A percentile compares a stretch with the other conserved stretches of the same genome.
phyloP scores from a whole-genome alignment of 2,888 invertebrate species.

The Diaprepes abbreviatus region DNA sequence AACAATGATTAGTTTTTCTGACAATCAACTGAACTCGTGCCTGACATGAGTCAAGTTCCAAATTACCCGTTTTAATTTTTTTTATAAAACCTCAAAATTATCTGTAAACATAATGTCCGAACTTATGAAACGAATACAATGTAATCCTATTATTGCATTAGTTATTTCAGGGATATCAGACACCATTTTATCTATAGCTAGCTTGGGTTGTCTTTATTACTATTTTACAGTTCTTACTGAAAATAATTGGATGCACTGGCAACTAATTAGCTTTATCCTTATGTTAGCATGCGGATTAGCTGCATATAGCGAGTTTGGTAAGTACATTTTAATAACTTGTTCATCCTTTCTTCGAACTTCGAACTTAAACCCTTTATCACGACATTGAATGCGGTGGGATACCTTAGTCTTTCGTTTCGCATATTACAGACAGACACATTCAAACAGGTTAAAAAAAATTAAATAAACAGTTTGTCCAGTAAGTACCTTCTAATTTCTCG shows the following conservation, averaged over 20 bases:
- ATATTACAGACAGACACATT: too few relatives aligned
- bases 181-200: constrained; percentile 14
- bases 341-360: too few relatives aligned
- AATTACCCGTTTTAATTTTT: constrained; percentile 20
- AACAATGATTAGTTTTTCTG: not conserved
- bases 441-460: too few relatives aligned
- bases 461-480: too few relatives aligned
- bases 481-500: too few relatives aligned
- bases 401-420: too few relatives aligned
- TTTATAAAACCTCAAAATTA: not conserved
- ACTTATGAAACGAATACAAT: constrained; percentile 13
- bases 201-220: constrained; percentile 15
- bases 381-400: too few relatives aligned
- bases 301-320: constrained; percentile 48
- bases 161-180: constrained; percentile 33
- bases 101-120: constrained; percentile 20
- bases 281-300: constrained; percentile 41
- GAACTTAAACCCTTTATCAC: too few relatives aligned
- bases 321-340: constrained; percentile 25
- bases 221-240: constrained; percentile 32
- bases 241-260: constrained; percentile 42
- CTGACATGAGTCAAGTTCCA: constrained; percentile 9
- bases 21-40: not conserved
- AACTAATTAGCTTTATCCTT: constrained; percentile 21
- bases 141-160: constrained; percentile 17